A percentile compares a stretch with the other conserved stretches of the same genome.
These are phyloP conservation scores for Eupithecia exiguata DNA, from an alignment of 2,888 invertebrate genomes.

Conservation along the genomic window DNA sequence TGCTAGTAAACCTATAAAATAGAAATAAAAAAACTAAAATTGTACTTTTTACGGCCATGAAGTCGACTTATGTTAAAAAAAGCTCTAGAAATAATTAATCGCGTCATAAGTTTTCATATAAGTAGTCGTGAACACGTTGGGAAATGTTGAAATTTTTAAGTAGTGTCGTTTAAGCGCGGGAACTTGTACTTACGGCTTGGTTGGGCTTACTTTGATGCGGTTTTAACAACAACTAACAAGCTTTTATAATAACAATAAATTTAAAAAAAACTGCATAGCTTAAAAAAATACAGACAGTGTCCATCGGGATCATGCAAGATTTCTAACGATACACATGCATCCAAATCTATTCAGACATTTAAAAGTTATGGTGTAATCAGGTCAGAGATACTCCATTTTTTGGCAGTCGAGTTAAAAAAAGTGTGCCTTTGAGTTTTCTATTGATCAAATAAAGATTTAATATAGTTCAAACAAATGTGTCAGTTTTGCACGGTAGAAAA, in stretches of 20 bases:
- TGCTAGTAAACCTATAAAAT: not conserved
- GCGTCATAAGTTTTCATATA: constrained; percentile 2
- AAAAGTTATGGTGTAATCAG: no score
- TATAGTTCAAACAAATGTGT: not conserved
- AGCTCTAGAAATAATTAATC: constrained; percentile 7
- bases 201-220: not conserved
- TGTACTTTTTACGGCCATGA: not conserved
- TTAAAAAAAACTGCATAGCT: no score
- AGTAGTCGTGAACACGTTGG: constrained; percentile 7
- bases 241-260: no score
- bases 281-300: not conserved
- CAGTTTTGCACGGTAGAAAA: not conserved
- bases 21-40: not conserved
- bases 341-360: no score
- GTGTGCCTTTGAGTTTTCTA: not conserved
- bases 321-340: no score
- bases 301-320: not conserved
- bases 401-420: no score
- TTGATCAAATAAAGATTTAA: not conserved
- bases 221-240: not conserved
- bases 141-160: constrained; percentile 20
- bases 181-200: not conserved
- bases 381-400: no score
- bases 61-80: not conserved
- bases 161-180: constrained; percentile 8